These are phyloP conservation scores for Lycia hirtaria DNA, from an alignment of 2,888 invertebrate species.

Conservation along the genomic window DNA sequence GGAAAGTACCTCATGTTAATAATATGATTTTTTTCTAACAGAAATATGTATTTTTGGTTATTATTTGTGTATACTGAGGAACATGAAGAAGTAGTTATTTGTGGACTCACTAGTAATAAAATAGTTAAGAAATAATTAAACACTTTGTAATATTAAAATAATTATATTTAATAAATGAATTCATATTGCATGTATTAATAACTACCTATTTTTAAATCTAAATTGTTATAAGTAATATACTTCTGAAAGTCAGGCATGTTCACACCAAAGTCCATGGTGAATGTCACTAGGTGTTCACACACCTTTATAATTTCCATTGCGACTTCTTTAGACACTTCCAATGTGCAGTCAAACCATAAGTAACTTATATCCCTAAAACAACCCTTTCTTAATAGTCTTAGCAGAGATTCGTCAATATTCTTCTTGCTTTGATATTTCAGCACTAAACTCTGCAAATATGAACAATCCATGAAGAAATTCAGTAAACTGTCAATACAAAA, in stretches of 20 bases:
- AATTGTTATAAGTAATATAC: constrained; percentile 73
- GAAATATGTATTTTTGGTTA: too few species aligned
- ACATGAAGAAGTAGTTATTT: too few species aligned
- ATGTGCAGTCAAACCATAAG: constrained; percentile 79
- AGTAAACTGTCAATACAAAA: constrained; percentile 71
- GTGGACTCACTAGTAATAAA: too few species aligned
- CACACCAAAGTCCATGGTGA: constrained; percentile 71
- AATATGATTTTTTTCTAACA: too few species aligned
- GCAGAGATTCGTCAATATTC: constrained; percentile 67
- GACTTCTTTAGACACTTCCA: constrained; percentile 71
- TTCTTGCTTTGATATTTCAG: constrained; percentile 76
- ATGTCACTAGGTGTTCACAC: constrained; percentile 67
- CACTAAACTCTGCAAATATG: constrained; percentile 68
- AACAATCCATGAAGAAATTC: constrained; percentile 71
- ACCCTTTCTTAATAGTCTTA: constrained; percentile 66
- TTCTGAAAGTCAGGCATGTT: constrained; percentile 66
- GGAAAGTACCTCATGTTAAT: too few species aligned
- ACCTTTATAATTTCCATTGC: constrained; percentile 68
- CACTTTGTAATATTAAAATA: not conserved
- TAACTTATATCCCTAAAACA: constrained; percentile 64
- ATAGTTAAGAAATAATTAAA: not conserved
- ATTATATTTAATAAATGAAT: not conserved
- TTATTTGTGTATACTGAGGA: too few species aligned
- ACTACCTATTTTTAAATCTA: constrained; percentile 74
- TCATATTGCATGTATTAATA: constrained; percentile 56